These are phyloP conservation scores for Anastrepha ludens DNA, from an alignment of 1,140 invertebrate genomes.

Conservation along the genomic window DNA sequence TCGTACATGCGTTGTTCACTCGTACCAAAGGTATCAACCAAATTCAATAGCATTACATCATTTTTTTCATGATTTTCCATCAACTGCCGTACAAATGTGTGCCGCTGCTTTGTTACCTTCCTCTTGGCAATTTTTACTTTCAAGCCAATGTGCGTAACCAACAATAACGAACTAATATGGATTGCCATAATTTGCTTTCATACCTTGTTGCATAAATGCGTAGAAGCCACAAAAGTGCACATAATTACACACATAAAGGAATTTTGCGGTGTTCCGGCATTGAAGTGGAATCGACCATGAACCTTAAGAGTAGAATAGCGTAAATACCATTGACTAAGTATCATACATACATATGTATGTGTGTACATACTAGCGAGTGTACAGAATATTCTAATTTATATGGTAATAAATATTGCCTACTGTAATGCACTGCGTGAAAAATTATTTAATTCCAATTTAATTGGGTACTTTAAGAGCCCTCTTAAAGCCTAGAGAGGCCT, in stretches of 20 bases:
- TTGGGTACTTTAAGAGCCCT: too few relatives aligned
- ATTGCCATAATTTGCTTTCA: conserved; percentile 24
- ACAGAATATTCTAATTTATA: too few relatives aligned
- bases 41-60: neutral
- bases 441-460: too few relatives aligned
- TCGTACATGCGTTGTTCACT: neutral
- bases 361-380: neutral
- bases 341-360: neutral
- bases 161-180: neutral
- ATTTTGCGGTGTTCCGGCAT: neutral
- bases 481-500: too few relatives aligned
- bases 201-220: conserved; percentile 15
- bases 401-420: too few relatives aligned
- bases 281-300: neutral
- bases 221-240: conserved; percentile 17
- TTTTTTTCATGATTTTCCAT: conserved; percentile 4
- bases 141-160: conserved; percentile 29
- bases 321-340: neutral
- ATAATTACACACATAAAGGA: conserved; percentile 19
- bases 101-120: neutral
- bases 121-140: neutral
- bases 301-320: neutral
- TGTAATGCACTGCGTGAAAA: too few relatives aligned
- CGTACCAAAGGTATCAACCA: neutral
- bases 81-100: neutral